phyloP scores from a whole-genome alignment of 1,140 invertebrate species.

The Stratiolaelaps scimitus region DNA sequence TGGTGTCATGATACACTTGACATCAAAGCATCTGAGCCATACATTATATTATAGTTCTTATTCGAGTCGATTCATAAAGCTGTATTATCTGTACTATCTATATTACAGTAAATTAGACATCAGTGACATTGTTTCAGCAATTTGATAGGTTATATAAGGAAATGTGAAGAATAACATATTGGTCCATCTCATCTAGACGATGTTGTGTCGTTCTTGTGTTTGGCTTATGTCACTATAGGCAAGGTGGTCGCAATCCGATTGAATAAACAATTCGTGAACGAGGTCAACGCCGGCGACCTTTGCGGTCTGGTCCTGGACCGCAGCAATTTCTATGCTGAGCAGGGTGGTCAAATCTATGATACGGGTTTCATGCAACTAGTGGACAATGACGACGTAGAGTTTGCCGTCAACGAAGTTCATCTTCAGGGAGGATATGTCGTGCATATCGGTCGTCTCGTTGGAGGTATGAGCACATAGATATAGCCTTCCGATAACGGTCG shows the following conservation, averaged over 20 bases:
- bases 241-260: conserved; percentile 51
- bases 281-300: conserved; percentile 67
- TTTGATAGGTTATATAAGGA: too few relatives aligned
- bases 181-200: too few relatives aligned
- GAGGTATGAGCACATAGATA: neutral
- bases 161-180: too few relatives aligned
- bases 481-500: too few relatives aligned
- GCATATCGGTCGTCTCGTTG: conserved; percentile 63
- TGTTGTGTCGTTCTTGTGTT: conserved; percentile 1
- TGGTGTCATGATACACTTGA: too few relatives aligned
- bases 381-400: conserved; percentile 72
- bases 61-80: too few relatives aligned
- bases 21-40: too few relatives aligned
- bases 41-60: too few relatives aligned
- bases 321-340: conserved; percentile 84
- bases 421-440: conserved; percentile 89
- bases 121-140: too few relatives aligned
- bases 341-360: conserved; percentile 96
- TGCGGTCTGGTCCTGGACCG: conserved; percentile 82
- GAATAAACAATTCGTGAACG: conserved; percentile 72
- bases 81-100: too few relatives aligned
- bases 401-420: conserved; percentile 87
- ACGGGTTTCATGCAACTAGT: conserved; percentile 79
- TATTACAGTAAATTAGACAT: too few relatives aligned
- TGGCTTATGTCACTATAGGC: conserved; percentile 42